Conservation (phyloP, 2,113 vertebrate species). For the Antennarius striatus region DNA sequence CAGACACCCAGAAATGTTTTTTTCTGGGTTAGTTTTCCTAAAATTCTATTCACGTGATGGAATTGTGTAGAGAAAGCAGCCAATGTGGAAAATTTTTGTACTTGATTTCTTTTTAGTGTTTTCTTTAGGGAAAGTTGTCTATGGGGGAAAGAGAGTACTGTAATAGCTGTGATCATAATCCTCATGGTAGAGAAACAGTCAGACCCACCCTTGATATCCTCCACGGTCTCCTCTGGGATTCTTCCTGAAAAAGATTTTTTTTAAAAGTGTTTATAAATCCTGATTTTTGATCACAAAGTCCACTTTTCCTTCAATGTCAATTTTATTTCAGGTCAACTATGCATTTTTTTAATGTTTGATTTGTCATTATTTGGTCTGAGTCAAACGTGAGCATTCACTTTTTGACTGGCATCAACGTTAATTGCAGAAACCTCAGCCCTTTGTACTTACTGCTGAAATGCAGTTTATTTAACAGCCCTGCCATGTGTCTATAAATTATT, state of each 20-base stretch:
- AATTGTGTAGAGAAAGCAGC: neutral
- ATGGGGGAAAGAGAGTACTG: constrained; percentile 2
- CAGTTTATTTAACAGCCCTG: constrained; percentile 3
- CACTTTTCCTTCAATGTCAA: too few relatives aligned
- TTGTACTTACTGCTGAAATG: constrained; percentile 11
- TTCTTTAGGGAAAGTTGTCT: constrained; percentile 1
- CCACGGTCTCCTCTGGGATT: constrained; percentile 91
- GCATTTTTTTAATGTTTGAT: too few relatives aligned
- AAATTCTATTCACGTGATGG: neutral
- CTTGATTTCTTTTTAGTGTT: neutral
- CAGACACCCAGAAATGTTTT: too few relatives aligned
- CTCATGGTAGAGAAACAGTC: neutral
- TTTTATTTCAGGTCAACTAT: too few relatives aligned
- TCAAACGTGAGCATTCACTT: neutral
- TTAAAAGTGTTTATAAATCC: neutral
- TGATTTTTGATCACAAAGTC: too few relatives aligned
- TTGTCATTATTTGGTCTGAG: too few relatives aligned
- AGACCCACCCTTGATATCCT: constrained; percentile 93
- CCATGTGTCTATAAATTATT: constrained; percentile 28
- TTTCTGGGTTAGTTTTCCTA: neutral
- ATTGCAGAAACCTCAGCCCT: neutral
- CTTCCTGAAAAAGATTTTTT: constrained; percentile 75
- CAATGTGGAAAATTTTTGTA: neutral
- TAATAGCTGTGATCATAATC: neutral
- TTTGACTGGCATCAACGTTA: too few relatives aligned